Evolutionary conservation across 2,888 invertebrate species (phyloP).

Genomic region (Parnassius orleans): DNA sequence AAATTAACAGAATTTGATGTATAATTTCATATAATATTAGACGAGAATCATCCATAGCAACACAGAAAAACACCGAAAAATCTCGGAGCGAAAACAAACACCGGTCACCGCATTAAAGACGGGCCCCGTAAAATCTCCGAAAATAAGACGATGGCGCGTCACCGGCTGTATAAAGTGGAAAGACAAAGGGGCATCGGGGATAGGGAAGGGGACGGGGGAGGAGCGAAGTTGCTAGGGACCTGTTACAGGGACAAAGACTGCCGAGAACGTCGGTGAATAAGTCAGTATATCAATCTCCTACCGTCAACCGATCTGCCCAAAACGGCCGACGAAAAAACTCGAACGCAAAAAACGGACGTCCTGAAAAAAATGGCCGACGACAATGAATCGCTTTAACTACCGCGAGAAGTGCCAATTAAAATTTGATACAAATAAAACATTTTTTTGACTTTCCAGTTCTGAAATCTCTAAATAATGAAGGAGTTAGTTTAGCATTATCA

Average conservation of each 20-base stretch:
- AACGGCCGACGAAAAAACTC: constrained; percentile 72
- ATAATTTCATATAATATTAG: constrained; percentile 11
- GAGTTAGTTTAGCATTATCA: too few species aligned
- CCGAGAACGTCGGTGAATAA: constrained; percentile 72
- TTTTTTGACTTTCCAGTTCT: constrained; percentile 18
- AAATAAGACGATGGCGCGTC: constrained; percentile 68
- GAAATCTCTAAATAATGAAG: too few species aligned
- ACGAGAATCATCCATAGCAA: constrained; percentile 28
- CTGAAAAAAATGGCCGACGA: constrained; percentile 67
- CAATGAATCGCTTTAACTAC: constrained; percentile 75
- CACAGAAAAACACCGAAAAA: constrained; percentile 35
- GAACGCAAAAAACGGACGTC: constrained; percentile 58
- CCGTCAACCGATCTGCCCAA: constrained; percentile 75
- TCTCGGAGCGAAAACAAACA: constrained; percentile 40
- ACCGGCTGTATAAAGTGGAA: constrained; percentile 66
- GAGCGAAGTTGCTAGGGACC: constrained; percentile 51
- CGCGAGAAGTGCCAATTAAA: constrained; percentile 80
- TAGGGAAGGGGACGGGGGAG: constrained; percentile 43
- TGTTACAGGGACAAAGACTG: constrained; percentile 77
- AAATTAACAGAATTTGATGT: too few species aligned
- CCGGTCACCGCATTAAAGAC: constrained; percentile 35
- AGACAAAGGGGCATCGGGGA: constrained; percentile 63
- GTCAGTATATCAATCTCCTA: constrained; percentile 76
- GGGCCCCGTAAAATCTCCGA: constrained; percentile 54
- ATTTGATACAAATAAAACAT: constrained; percentile 71